Base-by-base conservation (phyloP, 1,140 invertebrate genomes). In the Arion vulgaris region DNA sequence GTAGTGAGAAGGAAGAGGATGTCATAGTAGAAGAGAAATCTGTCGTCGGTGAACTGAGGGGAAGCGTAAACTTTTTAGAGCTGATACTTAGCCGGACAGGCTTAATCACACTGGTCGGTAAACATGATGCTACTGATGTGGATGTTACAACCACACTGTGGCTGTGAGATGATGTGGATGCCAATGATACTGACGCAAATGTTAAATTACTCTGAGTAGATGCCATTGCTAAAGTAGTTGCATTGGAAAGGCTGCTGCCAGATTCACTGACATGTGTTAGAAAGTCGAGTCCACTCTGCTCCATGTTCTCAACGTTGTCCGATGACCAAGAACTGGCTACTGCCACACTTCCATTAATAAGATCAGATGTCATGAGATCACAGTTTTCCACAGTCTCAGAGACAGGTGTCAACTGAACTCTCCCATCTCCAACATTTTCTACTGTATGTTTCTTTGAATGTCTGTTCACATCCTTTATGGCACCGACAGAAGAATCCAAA, bases 341-440 rank as follows among this genome's bases (percentile, higher is more conserved):
- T 41, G 72, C 9, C 11, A 15, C 19, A 36, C 74, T n/a, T 26
- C 45, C 23, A 15, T 36, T 53, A 1, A 17, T 13, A 32, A 38
- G 41, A n/a, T 80, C 79, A 41, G 66, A 19, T 26, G 32, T 1
- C 32, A 26, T 72, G 49, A 74, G 68, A 74, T 81, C 80, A 81
- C 45, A 73, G 51, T 81, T 81, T 38, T 81, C 80, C 28, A 74
- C 36, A n/a, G 71, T 71, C 80, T 81, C 80, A 7, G 80, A 81
- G 23, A 81, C 80, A 23, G 80, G 80, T 28, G 80, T 81, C 9
- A 81, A 49, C 38, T 81, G 80, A 23, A 36, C 41, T 51, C 62
- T 45, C 38, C 62, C 34, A 49, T 71, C 78, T 17, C 53, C 76
- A 53, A 1, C 36, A n/a, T 5, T 34, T 36, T 80, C 78, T 45